A percentile compares a stretch with the other conserved stretches of the same genome.
These are phyloP conservation scores for Trichacis sp. DNA, from an alignment of 2,888 invertebrate species.

Conservation along the genomic window DNA sequence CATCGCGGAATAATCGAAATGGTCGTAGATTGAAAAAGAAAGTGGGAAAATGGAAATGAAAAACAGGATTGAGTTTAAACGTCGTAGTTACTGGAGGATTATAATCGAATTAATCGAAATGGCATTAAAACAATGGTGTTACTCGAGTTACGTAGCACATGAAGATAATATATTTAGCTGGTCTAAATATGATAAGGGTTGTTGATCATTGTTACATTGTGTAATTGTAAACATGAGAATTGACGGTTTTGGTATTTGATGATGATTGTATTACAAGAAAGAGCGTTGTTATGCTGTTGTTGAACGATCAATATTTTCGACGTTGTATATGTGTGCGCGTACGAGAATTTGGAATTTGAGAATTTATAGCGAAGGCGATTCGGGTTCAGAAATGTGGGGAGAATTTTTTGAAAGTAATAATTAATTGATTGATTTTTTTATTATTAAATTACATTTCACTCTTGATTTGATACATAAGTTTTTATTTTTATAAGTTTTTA, in stretches of 20 bases:
- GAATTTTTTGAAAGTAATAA: too few species aligned
- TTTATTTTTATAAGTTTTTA: too few species aligned
- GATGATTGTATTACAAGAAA: too few species aligned
- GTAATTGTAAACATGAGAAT: not conserved
- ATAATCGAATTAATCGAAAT: not conserved
- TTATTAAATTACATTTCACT: too few species aligned
- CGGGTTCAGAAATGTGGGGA: too few species aligned
- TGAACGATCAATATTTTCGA: too few species aligned
- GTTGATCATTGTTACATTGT: conserved; percentile 31
- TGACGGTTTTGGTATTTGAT: too few species aligned
- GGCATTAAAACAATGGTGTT: conserved; percentile 38
- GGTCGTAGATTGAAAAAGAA: conserved; percentile 2
- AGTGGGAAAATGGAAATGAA: not conserved
- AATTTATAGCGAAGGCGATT: too few species aligned
- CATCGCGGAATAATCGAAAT: conserved; percentile 21
- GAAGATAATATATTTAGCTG: conserved; percentile 59
- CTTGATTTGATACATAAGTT: too few species aligned
- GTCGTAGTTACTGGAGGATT: conserved; percentile 13
- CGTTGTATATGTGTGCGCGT: too few species aligned
- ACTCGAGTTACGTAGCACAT: conserved; percentile 45
- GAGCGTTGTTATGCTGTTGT: too few species aligned
- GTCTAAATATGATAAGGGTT: conserved; percentile 60
- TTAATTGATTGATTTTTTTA: too few species aligned
- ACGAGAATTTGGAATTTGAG: not conserved
- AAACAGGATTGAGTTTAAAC: not conserved